phyloP scores from a whole-genome alignment of 2,888 invertebrate species.

The Liodrosophila aerea region DNA sequence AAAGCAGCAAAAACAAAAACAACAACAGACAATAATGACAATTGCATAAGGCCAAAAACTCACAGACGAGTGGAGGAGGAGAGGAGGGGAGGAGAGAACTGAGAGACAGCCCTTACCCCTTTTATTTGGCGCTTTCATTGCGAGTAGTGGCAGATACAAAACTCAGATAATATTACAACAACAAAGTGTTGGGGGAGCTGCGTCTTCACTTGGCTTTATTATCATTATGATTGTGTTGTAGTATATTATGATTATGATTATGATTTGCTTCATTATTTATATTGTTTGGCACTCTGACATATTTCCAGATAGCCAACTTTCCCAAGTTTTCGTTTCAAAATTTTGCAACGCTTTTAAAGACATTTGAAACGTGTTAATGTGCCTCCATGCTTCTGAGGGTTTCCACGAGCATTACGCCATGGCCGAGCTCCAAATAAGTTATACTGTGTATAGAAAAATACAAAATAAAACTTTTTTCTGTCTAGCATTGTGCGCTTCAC shows the following conservation, averaged over 20 bases:
- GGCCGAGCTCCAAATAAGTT: slow-evolving; percentile 2
- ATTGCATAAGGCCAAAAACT: slow-evolving; percentile 51
- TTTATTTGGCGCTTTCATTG: slow-evolving; percentile 34
- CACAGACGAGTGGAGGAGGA: slow-evolving; percentile 5
- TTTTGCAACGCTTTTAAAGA: too few relatives aligned
- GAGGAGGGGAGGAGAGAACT: background rate
- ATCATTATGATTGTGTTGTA: slow-evolving; percentile 33
- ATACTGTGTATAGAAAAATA: background rate
- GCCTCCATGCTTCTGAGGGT: slow-evolving; percentile 50
- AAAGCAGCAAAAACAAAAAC: slow-evolving; percentile 36
- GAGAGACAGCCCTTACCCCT: slow-evolving; percentile 23
- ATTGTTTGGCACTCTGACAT: slow-evolving; percentile 57
- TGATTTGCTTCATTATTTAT: slow-evolving; percentile 44
- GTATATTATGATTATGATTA: slow-evolving; percentile 33
- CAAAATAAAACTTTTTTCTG: slow-evolving; percentile 31
- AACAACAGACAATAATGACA: slow-evolving; percentile 43
- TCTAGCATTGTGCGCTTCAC: slow-evolving; percentile 35
- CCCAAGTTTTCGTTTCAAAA: slow-evolving; percentile 44
- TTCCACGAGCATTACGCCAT: slow-evolving; percentile 43
- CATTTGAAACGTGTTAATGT: slow-evolving; percentile 64
- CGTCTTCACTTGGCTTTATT: slow-evolving; percentile 9
- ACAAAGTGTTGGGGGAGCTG: too few relatives aligned
- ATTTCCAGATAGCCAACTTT: slow-evolving; percentile 62
- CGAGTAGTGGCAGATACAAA: slow-evolving; percentile 40
- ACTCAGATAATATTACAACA: slow-evolving; percentile 38